phyloP scores from a whole-genome alignment of 2,888 invertebrate species.

The Boloria euphrosyne region DNA sequence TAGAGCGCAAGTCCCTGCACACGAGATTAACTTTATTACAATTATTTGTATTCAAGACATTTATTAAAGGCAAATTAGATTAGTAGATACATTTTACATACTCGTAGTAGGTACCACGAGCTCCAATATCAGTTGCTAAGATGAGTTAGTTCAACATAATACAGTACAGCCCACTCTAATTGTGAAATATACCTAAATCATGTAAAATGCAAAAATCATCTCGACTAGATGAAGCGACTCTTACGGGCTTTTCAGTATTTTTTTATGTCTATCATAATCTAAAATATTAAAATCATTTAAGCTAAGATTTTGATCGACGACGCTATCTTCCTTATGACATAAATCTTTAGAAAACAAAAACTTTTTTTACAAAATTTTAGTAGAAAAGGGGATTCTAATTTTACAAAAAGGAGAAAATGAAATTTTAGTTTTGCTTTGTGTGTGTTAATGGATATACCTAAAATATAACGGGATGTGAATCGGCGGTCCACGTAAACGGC shows the following conservation, averaged over 20 bases:
- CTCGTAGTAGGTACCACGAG: not conserved
- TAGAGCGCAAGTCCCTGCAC: slow-evolving; percentile 92
- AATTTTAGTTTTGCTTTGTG: too few relatives aligned
- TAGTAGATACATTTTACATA: not conserved
- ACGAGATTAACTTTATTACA: not conserved
- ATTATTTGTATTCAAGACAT: too few relatives aligned
- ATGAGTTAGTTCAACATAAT: not conserved
- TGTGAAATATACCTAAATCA: slow-evolving; percentile 18
- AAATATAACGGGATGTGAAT: not conserved
- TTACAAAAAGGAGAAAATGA: too few relatives aligned
- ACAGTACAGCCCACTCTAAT: slow-evolving; percentile 13
- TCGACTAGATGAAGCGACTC: slow-evolving; percentile 4
- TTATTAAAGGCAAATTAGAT: too few relatives aligned
- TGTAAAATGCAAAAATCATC: slow-evolving; percentile 20
- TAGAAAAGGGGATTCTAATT: too few relatives aligned
- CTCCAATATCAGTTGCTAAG: slow-evolving; percentile 19
- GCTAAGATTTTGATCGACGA: too few relatives aligned
- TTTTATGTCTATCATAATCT: too few relatives aligned
- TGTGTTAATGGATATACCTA: not conserved
- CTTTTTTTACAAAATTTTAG: too few relatives aligned
- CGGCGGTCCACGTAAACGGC: not conserved
- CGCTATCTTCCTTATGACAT: too few relatives aligned
- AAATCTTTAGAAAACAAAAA: too few relatives aligned
- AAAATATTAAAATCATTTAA: not conserved
- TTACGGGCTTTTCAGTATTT: too few relatives aligned